Evolutionary conservation across 1,140 invertebrate genomes (phyloP).

Genomic region (Monochamus saltuarius): DNA sequence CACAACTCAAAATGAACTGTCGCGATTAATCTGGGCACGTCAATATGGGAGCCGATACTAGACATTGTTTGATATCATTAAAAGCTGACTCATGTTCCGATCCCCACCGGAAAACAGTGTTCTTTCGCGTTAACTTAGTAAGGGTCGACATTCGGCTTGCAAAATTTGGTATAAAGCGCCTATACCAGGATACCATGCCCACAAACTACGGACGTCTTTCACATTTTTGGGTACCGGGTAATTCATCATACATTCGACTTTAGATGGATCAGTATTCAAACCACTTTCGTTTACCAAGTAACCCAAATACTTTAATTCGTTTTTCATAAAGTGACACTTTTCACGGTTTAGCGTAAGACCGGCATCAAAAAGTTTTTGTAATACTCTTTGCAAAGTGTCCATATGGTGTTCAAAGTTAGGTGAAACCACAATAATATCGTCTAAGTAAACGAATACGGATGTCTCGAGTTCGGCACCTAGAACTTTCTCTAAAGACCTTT

Average conservation of each 20-base stretch:
- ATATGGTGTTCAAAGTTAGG: conserved; percentile 20
- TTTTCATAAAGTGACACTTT: conserved; percentile 15
- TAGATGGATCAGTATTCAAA: conserved; percentile 49
- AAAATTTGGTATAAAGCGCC: conserved; percentile 21
- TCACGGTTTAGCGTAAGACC: conserved; percentile 16
- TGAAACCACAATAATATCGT: conserved; percentile 21
- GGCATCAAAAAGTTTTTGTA: background rate
- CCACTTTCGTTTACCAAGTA: conserved; percentile 37
- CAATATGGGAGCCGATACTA: conserved; percentile 16
- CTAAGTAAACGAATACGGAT: conserved; percentile 28
- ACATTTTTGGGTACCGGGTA: conserved; percentile 5
- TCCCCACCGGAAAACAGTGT: conserved; percentile 17
- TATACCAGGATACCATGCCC: conserved; percentile 11
- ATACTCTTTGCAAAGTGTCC: conserved; percentile 1
- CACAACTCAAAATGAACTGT: conserved; percentile 11
- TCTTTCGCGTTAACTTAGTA: conserved; percentile 6
- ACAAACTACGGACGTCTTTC: conserved; percentile 6
- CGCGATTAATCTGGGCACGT: conserved; percentile 23
- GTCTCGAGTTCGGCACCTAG: conserved; percentile 10
- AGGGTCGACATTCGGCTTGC: conserved; percentile 12
- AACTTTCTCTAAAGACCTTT: conserved; percentile 41
- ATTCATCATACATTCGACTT: conserved; percentile 23
- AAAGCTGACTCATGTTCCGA: conserved; percentile 13
- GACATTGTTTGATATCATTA: conserved; percentile 14
- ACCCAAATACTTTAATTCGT: conserved; percentile 14